These are phyloP conservation scores for Camelus dromedarius DNA, from an alignment of 2,113 vertebrate genomes.

Conservation along the genomic window DNA sequence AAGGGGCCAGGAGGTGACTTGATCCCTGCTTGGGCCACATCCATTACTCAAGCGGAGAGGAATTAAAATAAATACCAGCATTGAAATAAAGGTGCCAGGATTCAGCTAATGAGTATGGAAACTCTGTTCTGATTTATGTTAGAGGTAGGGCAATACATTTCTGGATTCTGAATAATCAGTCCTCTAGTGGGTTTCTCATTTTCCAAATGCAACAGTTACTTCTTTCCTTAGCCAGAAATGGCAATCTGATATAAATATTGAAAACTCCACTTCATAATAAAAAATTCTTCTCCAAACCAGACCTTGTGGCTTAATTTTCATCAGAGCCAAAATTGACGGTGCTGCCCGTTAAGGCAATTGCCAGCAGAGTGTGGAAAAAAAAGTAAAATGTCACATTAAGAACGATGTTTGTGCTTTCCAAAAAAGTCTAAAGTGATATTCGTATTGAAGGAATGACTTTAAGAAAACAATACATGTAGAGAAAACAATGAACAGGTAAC, in stretches of 20 bases:
- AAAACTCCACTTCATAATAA: neutral
- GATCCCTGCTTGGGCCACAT: neutral
- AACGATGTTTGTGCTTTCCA: neutral
- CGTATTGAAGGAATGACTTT: neutral
- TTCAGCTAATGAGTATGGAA: slow-evolving; percentile 37
- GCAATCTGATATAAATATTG: slow-evolving; percentile 10
- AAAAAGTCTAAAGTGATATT: neutral
- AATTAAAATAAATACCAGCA: slow-evolving; percentile 48
- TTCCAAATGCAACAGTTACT: slow-evolving; percentile 41
- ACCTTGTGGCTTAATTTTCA: neutral
- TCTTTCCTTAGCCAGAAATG: slow-evolving; percentile 31
- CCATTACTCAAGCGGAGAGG: slow-evolving; percentile 45
- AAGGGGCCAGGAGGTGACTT: neutral
- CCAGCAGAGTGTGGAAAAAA: neutral
- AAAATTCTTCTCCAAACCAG: neutral
- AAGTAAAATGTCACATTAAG: neutral
- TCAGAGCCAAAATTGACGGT: neutral
- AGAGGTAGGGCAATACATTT: slow-evolving; percentile 18
- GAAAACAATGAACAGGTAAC: neutral
- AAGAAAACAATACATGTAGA: neutral
- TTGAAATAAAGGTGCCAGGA: neutral
- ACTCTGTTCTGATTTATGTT: neutral
- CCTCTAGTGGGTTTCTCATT: slow-evolving; percentile 18
- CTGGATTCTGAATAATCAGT: slow-evolving; percentile 20
- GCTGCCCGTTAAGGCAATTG: fast-evolving